Percentiles rank a stretch among this genome's conserved stretches.
Evolutionary conservation across 2,797 vertebrate species (phyloP).

Genomic region (Sebastes elongatus): DNA sequence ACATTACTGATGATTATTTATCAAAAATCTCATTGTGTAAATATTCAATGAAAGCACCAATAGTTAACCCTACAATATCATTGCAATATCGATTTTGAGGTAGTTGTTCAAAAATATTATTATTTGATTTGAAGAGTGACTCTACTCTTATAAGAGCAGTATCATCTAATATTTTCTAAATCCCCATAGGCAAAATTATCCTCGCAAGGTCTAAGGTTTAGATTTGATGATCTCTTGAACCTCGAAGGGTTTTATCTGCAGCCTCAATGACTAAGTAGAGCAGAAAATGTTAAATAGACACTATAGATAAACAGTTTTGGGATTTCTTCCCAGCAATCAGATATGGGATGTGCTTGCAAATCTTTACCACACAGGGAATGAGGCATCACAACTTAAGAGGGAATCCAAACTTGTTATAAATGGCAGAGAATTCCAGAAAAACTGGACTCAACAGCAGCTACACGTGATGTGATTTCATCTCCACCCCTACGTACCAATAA

Average conservation of each 20-base stretch:
- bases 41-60: no score
- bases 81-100: no score
- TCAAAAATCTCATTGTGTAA: no score
- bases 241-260: neutral
- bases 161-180: neutral
- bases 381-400: neutral
- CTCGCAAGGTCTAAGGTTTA: neutral
- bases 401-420: neutral
- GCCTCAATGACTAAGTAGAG: neutral
- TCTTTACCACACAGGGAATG: neutral
- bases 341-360: neutral
- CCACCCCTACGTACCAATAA: neutral
- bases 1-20: no score
- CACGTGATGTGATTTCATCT: neutral
- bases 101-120: no score
- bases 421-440: neutral
- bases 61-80: no score
- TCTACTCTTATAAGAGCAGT: neutral
- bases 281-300: neutral
- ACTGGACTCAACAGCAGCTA: neutral
- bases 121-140: neutral
- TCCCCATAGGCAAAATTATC: fast-evolving
- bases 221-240: neutral
- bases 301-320: neutral
- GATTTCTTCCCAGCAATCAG: fast-evolving